phyloP scores from a whole-genome alignment of 2,888 invertebrate genomes.

The Nectonema munidae region DNA sequence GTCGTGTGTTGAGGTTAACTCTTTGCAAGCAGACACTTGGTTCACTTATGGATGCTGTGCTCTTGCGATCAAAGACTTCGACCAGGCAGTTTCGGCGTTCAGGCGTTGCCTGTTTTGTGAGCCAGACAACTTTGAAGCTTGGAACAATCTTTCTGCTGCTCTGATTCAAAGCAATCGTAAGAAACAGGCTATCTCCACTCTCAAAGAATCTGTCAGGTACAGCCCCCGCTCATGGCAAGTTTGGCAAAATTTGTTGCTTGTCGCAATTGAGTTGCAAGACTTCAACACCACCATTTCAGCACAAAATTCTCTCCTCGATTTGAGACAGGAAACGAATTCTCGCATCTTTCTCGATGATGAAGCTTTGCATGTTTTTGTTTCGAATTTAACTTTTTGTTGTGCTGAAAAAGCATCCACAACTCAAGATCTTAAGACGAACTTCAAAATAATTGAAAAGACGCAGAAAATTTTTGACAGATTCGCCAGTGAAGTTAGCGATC shows the following conservation, averaged over 20 bases:
- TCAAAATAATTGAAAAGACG: no score
- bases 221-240: slow-evolving; percentile 9
- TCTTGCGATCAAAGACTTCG: neutral
- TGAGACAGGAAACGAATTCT: no score
- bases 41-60: neutral
- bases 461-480: no score
- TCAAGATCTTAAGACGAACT: no score
- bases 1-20: neutral
- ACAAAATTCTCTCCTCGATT: neutral
- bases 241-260: slow-evolving; percentile 6
- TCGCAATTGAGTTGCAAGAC: neutral
- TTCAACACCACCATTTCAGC: neutral
- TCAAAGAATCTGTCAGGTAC: slow-evolving; percentile 8
- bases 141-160: slow-evolving; percentile 6
- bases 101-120: neutral
- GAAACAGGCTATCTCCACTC: neutral
- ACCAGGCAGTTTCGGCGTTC: neutral
- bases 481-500: no score
- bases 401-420: no score
- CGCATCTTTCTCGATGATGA: no score
- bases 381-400: no score
- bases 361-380: no score
- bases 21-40: neutral
- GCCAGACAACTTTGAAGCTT: slow-evolving; percentile 9
- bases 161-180: neutral